These are phyloP conservation scores for Zaprionus davidi DNA, from an alignment of 1,140 invertebrate genomes.

Conservation along the genomic window DNA sequence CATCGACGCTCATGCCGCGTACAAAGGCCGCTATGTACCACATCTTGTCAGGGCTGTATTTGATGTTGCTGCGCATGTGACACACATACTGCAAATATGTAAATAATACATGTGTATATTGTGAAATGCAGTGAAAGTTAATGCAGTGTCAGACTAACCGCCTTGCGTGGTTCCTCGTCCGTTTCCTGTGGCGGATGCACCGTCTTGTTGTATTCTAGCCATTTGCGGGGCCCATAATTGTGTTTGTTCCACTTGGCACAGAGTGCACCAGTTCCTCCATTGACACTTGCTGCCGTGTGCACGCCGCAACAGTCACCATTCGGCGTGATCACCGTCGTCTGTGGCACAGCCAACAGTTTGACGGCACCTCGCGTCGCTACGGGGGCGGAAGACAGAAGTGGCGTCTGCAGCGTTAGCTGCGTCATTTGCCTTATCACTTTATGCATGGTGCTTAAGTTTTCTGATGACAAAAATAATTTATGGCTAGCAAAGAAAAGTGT, in stretches of 20 bases:
- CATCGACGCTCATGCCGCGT: conserved; percentile 96
- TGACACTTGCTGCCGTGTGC: conserved; percentile 56
- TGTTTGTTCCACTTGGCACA: conserved; percentile 76
- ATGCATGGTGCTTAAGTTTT: conserved; percentile 44
- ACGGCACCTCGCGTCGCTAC: neutral
- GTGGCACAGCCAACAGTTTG: conserved; percentile 24
- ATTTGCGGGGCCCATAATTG: conserved; percentile 85
- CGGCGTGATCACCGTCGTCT: conserved; percentile 11
- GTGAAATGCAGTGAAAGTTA: neutral
- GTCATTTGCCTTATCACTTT: conserved; percentile 63
- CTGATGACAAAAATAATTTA: conserved; percentile 22
- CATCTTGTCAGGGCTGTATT: conserved; percentile 96
- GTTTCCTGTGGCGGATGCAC: conserved; percentile 91
- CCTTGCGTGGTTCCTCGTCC: conserved; percentile 91
- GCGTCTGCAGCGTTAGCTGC: conserved; percentile 52
- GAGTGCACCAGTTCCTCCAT: conserved; percentile 41
- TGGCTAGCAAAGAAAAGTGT: conserved; percentile 21
- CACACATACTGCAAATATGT: conserved; percentile 91
- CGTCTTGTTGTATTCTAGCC: conserved; percentile 89
- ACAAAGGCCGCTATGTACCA: conserved; percentile 95
- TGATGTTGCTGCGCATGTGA: conserved; percentile 92
- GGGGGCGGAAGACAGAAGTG: conserved; percentile 28
- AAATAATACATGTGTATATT: neutral
- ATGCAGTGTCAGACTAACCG: conserved; percentile 86
- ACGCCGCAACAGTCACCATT: conserved; percentile 46